Base-by-base conservation (phyloP, 1,140 invertebrate species). In the Drosophila triauraria region DNA sequence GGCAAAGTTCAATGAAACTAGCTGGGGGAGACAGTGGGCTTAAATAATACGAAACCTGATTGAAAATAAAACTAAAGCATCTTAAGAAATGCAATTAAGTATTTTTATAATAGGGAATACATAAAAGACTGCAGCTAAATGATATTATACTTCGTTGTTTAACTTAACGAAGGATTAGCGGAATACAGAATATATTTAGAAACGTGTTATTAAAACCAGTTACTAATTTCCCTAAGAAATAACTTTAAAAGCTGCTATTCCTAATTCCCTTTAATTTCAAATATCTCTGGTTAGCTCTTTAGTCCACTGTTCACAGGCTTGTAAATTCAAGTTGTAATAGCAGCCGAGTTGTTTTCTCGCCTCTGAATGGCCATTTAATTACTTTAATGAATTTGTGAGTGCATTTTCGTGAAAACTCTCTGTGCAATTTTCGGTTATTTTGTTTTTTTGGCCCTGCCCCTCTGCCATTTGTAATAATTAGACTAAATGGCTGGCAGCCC, bases 401-500 rank as follows among this genome's bases (percentile, higher is more conserved):
- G 80, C 80, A 88, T 83, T 87, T 88, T 38, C 59, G 44, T 47
- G 46, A 46, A 82, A 72, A 69, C 43, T 50, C 57, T 54, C 67
- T 51, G 44, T 60, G 69, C 69, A 59, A 43, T 71, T 80, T 64
- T 46, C 48, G 58, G 59, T 51, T 63, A 40, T 20, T 44, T 58
- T 51, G 65, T 69, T 30, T 51, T 62, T 70, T 48, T n/a, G n/a
- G 53, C 44, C 46, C 67, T 75, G 27, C 48, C 46, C 46, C 56
- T 62, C 51, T 68, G 17, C 77, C 84, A 87, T 87, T 87, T 88
- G 78, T 87, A 84, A 88, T 87, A 87, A 87, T 87, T 87, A 87
- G 76, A 75, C 72, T 78, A 88, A 87, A 88, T 82, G 80, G 53
- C 25, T 78, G 50, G 40, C 47, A 50, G 38, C 23, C 43, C 42